Evolutionary conservation across 2,797 vertebrate species (phyloP), one percentile per base, ranked within the genome.

Genomic region (Denticeps clupeoides): DNA sequence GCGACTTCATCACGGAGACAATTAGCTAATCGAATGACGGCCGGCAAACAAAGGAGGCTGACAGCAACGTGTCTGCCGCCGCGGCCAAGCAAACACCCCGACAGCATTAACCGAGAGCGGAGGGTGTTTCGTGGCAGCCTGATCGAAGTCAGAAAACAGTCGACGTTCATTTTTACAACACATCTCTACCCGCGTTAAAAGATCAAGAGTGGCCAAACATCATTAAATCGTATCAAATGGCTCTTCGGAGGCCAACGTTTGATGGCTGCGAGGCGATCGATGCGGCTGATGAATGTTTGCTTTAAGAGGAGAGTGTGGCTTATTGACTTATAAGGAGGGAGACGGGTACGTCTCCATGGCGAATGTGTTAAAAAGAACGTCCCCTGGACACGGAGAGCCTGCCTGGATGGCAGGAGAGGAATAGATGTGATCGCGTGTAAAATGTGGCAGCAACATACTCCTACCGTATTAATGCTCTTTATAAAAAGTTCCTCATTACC

Each of bases 41-140:
- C 35, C 45, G 50, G 48, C 45, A 42, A 42, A 43, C 38, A 25
- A 29, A 27, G n/a, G n/a, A n/a, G n/a, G n/a, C n/a, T n/a, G n/a
- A n/a, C n/a, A n/a, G n/a, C n/a, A 32, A 33, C 27, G 24, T 16
- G 15, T 27, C 8, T 11, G 18, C 47, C 41, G 22, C 37, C 26
- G 21, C 6, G 35, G n/a, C 13, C 26, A 41, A 29, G 27, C 19
- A 41, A 46, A 53, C 44, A 53, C 2, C 6, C 19, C 15, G 16
- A 24, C 8, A 28, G 33, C 35, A 21, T 28, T n/a, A 45, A 38
- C 32, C 35, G 25, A 28, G 10, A 25, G 2, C 3, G 24, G 23
- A 33, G 33, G 33, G 13, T 11, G 9, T 11, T 21, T 18, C 16
- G 9, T 10, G 12, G 7, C n/a, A 4, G 26, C 12, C 25, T 21